Base-by-base conservation (phyloP, 2,113 vertebrate species). In the Embiotoca jacksoni region DNA sequence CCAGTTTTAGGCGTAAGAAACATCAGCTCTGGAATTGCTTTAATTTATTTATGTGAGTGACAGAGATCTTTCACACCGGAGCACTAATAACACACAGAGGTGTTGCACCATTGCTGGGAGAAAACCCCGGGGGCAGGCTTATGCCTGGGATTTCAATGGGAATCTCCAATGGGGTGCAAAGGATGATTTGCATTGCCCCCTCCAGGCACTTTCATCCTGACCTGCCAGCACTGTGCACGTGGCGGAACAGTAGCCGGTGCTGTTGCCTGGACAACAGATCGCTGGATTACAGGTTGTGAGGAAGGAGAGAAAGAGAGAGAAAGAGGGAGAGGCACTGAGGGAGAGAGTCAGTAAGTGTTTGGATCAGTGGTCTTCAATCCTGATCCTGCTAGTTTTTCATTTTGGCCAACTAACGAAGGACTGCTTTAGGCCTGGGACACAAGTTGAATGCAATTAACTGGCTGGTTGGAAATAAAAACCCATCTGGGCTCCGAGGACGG, bases 251-350 rank as follows among this genome's bases (percentile, higher is more conserved):
- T 75, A 81, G 85, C 83, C 60, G 10, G 61, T 2, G 72, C 89
- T 76, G 91, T 89, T 92, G 85, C 89, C 88, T 41, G 82, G 88
- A 92, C 89, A 91, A 91, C 89, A 82, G 82, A 92, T 90, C 82
- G 7, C 75, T 70, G 74, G 88, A 91, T 86, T 88, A 89, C 78
- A 77, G 88, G 75, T 78, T 80, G 56, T 71, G 82, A 76, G 72
- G 75, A 68, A 36, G 23, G 15, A 39, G 52, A 57, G 50, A 61
- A n/a, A 52, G 3, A 55, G 23, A 67, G 16, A 63, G 41, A 49
- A 32, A 16, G 44, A 59, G 52, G 61, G 73, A 52, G 35, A 68
- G 56, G 23, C 64, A 41, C 62, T 41, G 63, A 76, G 37, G 64
- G 56, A 6, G 58, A 44, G 54, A 59, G 54, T 39, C 10, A 8